Evolutionary conservation across 2,888 invertebrate species (phyloP).

Genomic region (Drosophila neoperkinsi): DNA sequence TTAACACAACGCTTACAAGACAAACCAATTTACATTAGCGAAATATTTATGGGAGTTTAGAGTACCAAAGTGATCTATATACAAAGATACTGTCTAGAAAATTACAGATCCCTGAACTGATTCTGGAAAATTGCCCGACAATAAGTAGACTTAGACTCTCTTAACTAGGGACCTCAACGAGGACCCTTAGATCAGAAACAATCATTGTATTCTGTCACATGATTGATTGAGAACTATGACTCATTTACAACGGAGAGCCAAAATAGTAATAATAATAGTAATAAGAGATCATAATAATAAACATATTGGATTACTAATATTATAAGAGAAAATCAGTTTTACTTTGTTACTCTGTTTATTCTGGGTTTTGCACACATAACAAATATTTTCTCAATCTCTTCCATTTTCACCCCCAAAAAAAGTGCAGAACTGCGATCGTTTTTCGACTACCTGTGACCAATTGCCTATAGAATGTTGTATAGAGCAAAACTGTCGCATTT

Average conservation of each 20-base stretch:
- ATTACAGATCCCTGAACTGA: neutral
- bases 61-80: neutral
- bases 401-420: conserved; percentile 11
- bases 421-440: neutral
- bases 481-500: conserved; percentile 31
- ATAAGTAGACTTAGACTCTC: neutral
- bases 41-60: neutral
- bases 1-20: neutral
- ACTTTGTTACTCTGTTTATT: neutral
- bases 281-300: neutral
- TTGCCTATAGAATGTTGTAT: conserved; percentile 2
- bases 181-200: neutral
- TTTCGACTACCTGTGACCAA: conserved; percentile 20
- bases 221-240: neutral
- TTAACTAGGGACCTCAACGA: neutral
- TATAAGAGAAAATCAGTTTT: neutral
- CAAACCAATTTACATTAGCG: neutral
- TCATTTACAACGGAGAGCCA: neutral
- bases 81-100: neutral
- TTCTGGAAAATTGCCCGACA: neutral
- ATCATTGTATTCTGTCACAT: neutral
- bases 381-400: neutral
- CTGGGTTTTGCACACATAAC: neutral
- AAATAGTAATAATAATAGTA: neutral
- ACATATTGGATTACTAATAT: neutral